These are phyloP conservation scores for Platerodrilus igneus DNA, from an alignment of 2,888 invertebrate genomes.

Conservation along the genomic window DNA sequence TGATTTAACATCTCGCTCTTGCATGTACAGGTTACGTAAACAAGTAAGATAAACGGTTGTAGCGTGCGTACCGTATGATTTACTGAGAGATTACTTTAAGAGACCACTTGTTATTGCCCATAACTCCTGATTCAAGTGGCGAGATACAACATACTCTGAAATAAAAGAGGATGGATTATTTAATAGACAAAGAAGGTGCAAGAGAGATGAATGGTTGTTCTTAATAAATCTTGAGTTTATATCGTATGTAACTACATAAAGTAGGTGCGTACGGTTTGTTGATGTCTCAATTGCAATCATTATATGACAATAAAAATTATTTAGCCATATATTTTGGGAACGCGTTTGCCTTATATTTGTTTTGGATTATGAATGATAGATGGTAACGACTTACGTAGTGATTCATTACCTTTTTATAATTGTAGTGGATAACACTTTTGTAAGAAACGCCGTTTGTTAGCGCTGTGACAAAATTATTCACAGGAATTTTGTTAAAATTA, in stretches of 20 bases:
- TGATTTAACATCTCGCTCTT: constrained; percentile 30
- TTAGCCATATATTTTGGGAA: too few species aligned
- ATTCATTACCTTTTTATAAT: too few species aligned
- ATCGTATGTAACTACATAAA: constrained; percentile 21
- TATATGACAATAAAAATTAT: too few species aligned
- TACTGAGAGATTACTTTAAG: constrained; percentile 49
- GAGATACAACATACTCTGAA: constrained; percentile 35
- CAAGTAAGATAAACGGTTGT: constrained; percentile 38
- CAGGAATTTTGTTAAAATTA: too few species aligned
- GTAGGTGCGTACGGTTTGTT: constrained; percentile 26
- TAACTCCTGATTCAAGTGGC: constrained; percentile 48
- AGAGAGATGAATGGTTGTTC: constrained; percentile 23
- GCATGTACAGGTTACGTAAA: constrained; percentile 22
- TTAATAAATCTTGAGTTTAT: constrained; percentile 25
- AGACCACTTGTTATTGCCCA: constrained; percentile 51
- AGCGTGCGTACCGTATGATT: constrained; percentile 46
- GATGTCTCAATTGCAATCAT: constrained; percentile 37
- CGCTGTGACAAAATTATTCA: too few species aligned
- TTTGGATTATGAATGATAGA: too few species aligned
- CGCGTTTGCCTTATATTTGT: too few species aligned
- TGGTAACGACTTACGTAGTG: too few species aligned
- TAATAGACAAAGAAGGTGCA: constrained; percentile 20
- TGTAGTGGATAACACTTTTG: too few species aligned
- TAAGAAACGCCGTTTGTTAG: too few species aligned
- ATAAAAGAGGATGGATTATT: constrained; percentile 26